phyloP scores from a whole-genome alignment of 2,888 invertebrate genomes.

The Zygaena filipendulae region DNA sequence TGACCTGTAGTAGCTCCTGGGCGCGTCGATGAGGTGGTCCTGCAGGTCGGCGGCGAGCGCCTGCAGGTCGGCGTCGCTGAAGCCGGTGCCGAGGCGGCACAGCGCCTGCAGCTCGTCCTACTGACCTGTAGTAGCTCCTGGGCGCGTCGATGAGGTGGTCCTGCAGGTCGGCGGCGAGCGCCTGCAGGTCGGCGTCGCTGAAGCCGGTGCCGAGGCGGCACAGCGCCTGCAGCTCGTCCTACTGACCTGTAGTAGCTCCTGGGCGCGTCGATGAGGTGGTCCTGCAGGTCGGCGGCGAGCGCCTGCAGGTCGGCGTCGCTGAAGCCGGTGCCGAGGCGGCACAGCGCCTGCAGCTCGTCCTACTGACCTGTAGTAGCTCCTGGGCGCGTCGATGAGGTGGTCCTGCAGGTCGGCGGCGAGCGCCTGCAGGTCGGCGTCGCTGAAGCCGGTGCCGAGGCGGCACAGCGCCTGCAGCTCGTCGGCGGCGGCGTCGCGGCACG shows the following conservation, averaged over 20 bases:
- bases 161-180: conserved; percentile 80
- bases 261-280: conserved; percentile 78
- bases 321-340: conserved; percentile 92
- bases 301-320: conserved; percentile 87
- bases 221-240: conserved; percentile 88
- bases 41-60: conserved; percentile 81
- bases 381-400: conserved; percentile 78
- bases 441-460: conserved; percentile 93
- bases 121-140: conserved; percentile 82
- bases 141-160: conserved; percentile 78
- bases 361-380: conserved; percentile 78
- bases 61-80: conserved; percentile 89
- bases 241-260: conserved; percentile 79
- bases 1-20: conserved; percentile 84
- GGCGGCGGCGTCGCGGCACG: conserved; percentile 88
- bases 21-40: conserved; percentile 75
- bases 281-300: conserved; percentile 80
- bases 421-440: conserved; percentile 85
- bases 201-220: conserved; percentile 92
- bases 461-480: conserved; percentile 87
- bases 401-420: conserved; percentile 81
- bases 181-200: conserved; percentile 87
- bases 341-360: conserved; percentile 87
- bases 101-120: conserved; percentile 90
- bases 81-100: conserved; percentile 88